Evolutionary conservation across 1,140 invertebrate species (phyloP).

Genomic region (Alviniconcha marisindica): DNA sequence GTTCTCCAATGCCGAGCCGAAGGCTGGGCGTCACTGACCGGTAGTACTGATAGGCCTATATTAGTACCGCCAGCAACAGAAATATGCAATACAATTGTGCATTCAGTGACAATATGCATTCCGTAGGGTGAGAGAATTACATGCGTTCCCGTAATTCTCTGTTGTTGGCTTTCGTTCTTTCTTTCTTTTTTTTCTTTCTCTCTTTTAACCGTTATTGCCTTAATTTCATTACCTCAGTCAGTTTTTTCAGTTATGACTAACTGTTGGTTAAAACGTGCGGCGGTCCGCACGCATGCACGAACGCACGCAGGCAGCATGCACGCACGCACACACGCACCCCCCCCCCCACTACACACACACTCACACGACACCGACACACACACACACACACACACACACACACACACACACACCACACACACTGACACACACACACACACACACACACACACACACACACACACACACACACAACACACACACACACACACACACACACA

Average conservation of each 20-base stretch:
- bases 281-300: background rate
- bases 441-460: conserved; percentile 19
- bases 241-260: no score
- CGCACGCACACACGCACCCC: background rate
- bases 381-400: background rate
- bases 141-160: background rate
- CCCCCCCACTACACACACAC: background rate
- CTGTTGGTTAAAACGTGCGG: background rate
- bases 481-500: background rate
- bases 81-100: no score
- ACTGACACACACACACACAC: conserved; percentile 9
- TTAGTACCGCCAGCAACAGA: no score
- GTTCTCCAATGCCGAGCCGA: no score
- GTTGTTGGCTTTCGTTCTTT: no score
- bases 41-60: no score
- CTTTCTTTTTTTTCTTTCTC: no score
- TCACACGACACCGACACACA: background rate
- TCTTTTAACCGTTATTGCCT: no score
- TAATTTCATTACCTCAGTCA: no score
- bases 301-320: background rate
- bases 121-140: no score
- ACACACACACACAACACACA: background rate
- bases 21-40: no score
- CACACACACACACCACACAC: background rate
- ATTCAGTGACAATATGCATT: no score